phyloP scores from a whole-genome alignment of 2,113 vertebrate species.

The Lonchura striata region DNA sequence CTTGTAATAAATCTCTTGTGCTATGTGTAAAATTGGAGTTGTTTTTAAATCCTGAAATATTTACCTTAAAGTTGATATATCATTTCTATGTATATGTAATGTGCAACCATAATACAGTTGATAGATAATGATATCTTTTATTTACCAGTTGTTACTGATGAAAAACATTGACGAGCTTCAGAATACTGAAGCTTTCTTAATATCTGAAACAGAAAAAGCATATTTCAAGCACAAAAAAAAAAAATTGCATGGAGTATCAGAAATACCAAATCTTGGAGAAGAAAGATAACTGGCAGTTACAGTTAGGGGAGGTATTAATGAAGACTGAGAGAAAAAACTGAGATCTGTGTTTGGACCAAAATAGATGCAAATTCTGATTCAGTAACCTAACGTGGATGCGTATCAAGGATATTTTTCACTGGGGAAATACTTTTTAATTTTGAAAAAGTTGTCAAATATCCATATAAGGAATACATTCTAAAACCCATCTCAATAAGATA shows the following conservation, averaged over 20 bases:
- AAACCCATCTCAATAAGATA: not conserved
- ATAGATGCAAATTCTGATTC: not conserved
- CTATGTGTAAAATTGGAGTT: not conserved
- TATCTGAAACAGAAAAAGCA: not conserved
- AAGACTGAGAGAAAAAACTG: not conserved
- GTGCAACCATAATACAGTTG: not conserved
- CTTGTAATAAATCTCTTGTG: not conserved
- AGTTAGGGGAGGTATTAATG: not conserved
- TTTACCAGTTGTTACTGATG: not conserved
- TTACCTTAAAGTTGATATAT: not conserved
- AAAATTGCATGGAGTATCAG: not conserved
- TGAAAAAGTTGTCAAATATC: not conserved
- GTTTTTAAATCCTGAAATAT: not conserved
- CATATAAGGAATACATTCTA: not conserved
- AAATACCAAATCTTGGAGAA: not conserved
- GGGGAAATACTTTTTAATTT: not conserved
- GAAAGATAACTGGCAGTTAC: not conserved
- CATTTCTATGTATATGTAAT: not conserved
- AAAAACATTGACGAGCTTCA: not conserved
- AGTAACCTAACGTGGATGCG: not conserved
- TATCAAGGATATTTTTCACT: not conserved
- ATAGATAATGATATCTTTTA: not conserved
- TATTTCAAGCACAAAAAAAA: not conserved
- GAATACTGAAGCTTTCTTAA: not conserved
- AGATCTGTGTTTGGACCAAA: not conserved